phyloP scores from a whole-genome alignment of 2,797 vertebrate species.

The Hylomyscus alleni region DNA sequence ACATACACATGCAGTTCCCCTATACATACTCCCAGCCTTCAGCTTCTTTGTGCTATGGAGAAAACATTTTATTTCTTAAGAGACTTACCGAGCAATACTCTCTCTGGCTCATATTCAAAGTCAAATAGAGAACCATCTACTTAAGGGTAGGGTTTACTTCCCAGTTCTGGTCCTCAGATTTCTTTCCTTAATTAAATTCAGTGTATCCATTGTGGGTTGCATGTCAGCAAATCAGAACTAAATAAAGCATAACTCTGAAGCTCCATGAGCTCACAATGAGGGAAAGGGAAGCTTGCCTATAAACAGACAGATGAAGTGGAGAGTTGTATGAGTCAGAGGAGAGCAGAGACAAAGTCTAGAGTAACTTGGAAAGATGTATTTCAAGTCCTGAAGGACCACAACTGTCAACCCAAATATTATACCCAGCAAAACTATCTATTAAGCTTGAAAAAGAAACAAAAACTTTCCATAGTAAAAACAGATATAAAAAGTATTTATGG shows the following conservation, averaged over 20 bases:
- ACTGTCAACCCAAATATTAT: not conserved
- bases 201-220: not conserved
- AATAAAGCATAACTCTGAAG: not conserved
- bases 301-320: not conserved
- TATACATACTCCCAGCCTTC: not conserved
- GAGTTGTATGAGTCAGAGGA: not conserved
- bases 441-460: not conserved
- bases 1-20: not conserved
- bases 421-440: not conserved
- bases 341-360: not conserved
- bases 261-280: not conserved
- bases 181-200: slow-evolving; percentile 18
- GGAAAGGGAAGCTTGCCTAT: not conserved
- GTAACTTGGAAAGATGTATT: not conserved
- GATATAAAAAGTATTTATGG: not conserved
- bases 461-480: not conserved
- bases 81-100: not conserved
- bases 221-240: slow-evolving; percentile 41
- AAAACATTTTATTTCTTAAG: slow-evolving; percentile 20
- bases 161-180: slow-evolving; percentile 9
- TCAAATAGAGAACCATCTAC: not conserved
- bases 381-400: not conserved
- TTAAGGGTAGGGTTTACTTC: not conserved
- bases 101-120: slow-evolving; percentile 31
- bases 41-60: not conserved